phyloP scores from a whole-genome alignment of 2,888 invertebrate genomes.

The Spodoptera picta region DNA sequence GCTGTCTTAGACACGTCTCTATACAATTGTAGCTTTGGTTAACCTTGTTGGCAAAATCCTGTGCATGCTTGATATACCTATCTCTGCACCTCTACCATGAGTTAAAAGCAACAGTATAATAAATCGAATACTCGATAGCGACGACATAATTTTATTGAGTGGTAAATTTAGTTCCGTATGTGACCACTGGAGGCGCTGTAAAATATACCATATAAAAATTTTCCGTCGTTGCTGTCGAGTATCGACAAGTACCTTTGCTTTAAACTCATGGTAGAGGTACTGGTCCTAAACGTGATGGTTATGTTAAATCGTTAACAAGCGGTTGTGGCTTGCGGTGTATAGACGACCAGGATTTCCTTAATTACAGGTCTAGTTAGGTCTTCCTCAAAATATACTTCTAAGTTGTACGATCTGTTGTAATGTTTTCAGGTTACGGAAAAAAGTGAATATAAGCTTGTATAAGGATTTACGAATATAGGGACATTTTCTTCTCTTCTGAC shows the following conservation, averaged over 20 bases:
- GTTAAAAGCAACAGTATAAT: too few relatives aligned
- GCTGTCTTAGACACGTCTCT: conserved; percentile 5
- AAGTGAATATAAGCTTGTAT: too few relatives aligned
- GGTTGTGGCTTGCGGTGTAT: conserved; percentile 23
- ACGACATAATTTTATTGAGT: too few relatives aligned
- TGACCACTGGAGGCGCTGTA: too few relatives aligned
- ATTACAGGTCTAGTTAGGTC: conserved; percentile 20
- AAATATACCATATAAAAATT: too few relatives aligned
- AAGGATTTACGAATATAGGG: too few relatives aligned
- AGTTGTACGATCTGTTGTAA: neutral
- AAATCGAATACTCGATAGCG: too few relatives aligned
- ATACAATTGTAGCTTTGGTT: conserved; percentile 10
- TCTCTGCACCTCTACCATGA: too few relatives aligned
- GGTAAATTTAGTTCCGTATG: too few relatives aligned
- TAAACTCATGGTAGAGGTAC: neutral
- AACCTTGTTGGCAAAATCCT: conserved; percentile 2
- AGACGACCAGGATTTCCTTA: conserved; percentile 16
- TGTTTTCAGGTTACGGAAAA: too few relatives aligned
- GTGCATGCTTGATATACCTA: neutral
- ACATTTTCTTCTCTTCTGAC: too few relatives aligned
- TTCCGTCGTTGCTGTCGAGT: too few relatives aligned
- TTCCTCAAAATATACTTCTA: conserved; percentile 3
- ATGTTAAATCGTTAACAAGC: conserved; percentile 16
- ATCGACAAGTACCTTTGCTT: neutral
- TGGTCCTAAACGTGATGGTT: neutral